Evolutionary conservation across 2,797 vertebrate genomes (phyloP).

Genomic region (Triplophysa yarkandensis): DNA sequence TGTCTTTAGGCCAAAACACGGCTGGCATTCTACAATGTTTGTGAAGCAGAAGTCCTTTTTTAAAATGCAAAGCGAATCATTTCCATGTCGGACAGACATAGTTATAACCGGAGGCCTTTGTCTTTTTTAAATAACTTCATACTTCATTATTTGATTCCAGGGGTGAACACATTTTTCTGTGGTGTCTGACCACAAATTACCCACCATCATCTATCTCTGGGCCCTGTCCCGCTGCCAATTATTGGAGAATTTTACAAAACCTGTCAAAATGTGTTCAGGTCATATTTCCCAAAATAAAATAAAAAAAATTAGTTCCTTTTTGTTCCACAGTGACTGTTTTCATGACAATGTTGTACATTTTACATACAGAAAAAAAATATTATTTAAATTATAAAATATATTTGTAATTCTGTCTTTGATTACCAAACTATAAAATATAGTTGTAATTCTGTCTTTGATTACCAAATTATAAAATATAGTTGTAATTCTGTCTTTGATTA

Average conservation of each 20-base stretch:
- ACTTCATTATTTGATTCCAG: conserved; percentile 33
- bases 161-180: conserved; percentile 1
- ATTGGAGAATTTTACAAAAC: background rate
- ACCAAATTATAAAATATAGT: no score
- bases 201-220: conserved; percentile 7
- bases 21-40: conserved; percentile 26
- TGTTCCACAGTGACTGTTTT: background rate
- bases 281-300: background rate
- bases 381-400: background rate
- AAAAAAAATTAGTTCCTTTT: no score
- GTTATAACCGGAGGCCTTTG: conserved; percentile 1
- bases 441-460: background rate
- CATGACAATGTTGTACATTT: background rate
- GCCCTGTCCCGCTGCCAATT: background rate
- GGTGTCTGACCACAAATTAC: background rate
- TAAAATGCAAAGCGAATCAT: conserved; percentile 30
- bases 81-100: background rate
- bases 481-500: no score
- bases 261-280: background rate
- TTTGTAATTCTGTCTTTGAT: background rate
- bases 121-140: conserved; percentile 26
- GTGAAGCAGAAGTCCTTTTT: conserved; percentile 30
- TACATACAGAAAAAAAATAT: no score
- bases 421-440: no score
- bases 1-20: conserved; percentile 35